Conservation (phyloP, 1,140 invertebrate genomes). For the Lepidurus apus region DNA sequence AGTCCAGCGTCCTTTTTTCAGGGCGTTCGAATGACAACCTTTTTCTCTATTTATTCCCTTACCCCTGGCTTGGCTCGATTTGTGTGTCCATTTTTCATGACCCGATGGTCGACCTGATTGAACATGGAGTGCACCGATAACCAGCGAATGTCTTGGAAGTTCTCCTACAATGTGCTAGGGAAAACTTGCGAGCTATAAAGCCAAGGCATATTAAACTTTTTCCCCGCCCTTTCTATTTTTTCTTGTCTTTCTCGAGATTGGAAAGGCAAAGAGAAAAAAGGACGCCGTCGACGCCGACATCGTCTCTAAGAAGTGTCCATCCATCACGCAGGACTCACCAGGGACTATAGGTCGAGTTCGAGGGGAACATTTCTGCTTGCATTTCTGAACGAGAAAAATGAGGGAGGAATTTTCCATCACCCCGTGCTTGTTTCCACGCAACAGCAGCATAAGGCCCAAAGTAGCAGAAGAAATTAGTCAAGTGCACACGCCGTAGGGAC, state of each 20-base stretch:
- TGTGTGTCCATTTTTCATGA: neutral
- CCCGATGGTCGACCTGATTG: neutral
- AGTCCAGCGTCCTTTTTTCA: neutral
- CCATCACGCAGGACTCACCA: conserved; percentile 13
- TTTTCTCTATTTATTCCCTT: conserved; percentile 16
- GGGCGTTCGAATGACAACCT: neutral
- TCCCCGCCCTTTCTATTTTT: too few species aligned
- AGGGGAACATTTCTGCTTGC: neutral
- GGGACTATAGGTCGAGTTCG: neutral
- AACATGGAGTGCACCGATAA: neutral
- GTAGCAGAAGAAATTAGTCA: neutral
- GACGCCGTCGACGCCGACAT: conserved; percentile 8
- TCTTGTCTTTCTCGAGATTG: neutral
- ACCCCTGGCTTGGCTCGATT: neutral
- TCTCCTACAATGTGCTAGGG: neutral
- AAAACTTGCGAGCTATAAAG: neutral
- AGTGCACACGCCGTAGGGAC: neutral
- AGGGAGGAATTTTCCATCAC: neutral
- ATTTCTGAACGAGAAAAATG: neutral
- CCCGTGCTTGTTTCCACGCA: neutral
- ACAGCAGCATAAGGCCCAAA: neutral
- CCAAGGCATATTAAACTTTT: neutral
- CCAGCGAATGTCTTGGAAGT: neutral
- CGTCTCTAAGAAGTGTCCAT: conserved; percentile 8
- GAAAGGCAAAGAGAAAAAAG: neutral